Evolutionary conservation across 2,113 vertebrate genomes (phyloP).

Genomic region (Bambusicola thoracicus): DNA sequence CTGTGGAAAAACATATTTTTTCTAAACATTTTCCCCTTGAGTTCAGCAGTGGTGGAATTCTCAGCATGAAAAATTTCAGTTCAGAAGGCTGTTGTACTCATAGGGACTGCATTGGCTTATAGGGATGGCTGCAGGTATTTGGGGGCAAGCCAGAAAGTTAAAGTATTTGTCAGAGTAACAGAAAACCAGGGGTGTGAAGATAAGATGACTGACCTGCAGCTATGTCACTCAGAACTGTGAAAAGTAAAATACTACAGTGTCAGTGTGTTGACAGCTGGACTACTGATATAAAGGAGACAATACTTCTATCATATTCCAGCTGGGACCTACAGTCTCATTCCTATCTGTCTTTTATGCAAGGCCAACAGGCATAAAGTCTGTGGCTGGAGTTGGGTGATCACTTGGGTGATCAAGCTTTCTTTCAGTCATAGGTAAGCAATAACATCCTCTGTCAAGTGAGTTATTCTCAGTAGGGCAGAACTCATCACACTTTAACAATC

Average conservation of each 20-base stretch:
- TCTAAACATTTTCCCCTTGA: neutral
- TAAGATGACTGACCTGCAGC: neutral
- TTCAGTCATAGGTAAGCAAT: neutral
- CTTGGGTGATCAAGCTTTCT: neutral
- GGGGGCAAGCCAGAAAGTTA: neutral
- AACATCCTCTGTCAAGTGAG: neutral
- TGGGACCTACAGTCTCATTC: neutral
- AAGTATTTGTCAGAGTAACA: neutral
- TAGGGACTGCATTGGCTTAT: neutral
- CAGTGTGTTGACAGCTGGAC: neutral
- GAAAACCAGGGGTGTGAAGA: neutral
- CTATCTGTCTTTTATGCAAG: neutral
- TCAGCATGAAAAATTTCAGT: neutral
- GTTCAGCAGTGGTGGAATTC: neutral
- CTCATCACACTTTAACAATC: neutral
- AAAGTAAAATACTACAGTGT: neutral
- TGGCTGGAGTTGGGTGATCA: neutral
- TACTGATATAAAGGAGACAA: neutral
- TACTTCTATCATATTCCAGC: neutral
- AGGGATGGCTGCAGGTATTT: neutral
- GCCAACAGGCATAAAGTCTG: neutral
- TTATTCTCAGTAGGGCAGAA: neutral
- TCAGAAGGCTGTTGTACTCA: neutral
- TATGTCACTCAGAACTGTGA: neutral
- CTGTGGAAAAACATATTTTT: neutral